Evolutionary conservation across 2,113 vertebrate species (phyloP), one percentile per base, ranked within the genome.

Genomic region (Calypte anna): DNA sequence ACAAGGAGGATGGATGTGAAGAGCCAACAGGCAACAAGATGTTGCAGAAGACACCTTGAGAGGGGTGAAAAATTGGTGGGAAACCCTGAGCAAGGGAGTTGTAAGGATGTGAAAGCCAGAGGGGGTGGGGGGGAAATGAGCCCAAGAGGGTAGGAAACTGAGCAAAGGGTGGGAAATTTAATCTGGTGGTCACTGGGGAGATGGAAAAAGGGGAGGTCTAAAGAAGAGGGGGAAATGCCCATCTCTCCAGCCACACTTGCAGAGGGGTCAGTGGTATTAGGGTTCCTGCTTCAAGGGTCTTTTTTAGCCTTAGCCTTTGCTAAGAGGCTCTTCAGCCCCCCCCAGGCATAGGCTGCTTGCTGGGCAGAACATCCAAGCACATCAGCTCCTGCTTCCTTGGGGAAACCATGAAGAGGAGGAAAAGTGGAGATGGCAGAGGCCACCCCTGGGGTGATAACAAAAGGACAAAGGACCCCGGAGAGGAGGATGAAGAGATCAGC

Each of bases 291-390:
- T 91, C 86, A 86, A 94, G 94, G 36, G 83, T 51, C 40, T 40
- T 90, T 95, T 95, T 94, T 96, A 96, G 86, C 82, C 19, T 43
- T 72, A 57, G 51, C 18, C 8, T 89, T 95, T 96, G 91, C 84
- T 77, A 92, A 91, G 88, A 92, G 86, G 90, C 31, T 96, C 82
- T 88, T 96, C 44, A 33, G 93, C 93, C 95, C 66, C 66, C 77
- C 61, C 46, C 85, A 94, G 92, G 90, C 61, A 23, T 8, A 91
- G 95, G 92, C 96, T 97, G 88, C 79, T 88, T 72, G 78, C 94
- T 97, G 97, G 97, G 94, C 93, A 94, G 76, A 78, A 76, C 90
- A 95, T 96, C 95, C 83, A 86, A 97, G 80, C 94, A 72, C 53
- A 86, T 30, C 89, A 95, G 90, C 89, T 97, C 91, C 96, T 86